Percentiles rank a stretch among this genome's conserved stretches.
phyloP scores from a whole-genome alignment of 1,140 invertebrate genomes.

The Aradophagus sp. region DNA sequence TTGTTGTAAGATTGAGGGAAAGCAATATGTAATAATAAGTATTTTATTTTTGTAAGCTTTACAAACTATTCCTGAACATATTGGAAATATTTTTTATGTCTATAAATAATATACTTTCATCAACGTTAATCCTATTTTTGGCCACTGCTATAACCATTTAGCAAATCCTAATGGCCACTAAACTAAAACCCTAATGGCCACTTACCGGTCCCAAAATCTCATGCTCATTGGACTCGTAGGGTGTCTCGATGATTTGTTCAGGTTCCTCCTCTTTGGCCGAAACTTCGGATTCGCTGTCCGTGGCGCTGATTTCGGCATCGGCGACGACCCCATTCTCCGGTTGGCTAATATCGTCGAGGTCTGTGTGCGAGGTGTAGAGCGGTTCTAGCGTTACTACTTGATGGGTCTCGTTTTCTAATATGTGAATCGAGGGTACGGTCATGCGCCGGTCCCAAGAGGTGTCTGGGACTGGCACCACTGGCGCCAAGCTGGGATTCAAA shows the following conservation, averaged over 20 bases:
- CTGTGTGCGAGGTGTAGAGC: conserved; percentile 69
- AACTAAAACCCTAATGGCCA: too few relatives aligned
- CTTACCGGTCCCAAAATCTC: conserved; percentile 83
- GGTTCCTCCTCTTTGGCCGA: conserved; percentile 76
- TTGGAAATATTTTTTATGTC: too few relatives aligned
- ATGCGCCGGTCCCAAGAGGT: conserved; percentile 55
- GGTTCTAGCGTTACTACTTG: conserved; percentile 72
- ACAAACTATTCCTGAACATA: too few relatives aligned
- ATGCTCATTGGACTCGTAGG: conserved; percentile 78
- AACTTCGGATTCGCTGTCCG: conserved; percentile 75
- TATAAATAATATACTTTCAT: too few relatives aligned
- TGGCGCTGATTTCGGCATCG: conserved; percentile 74
- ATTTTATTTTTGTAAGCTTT: too few relatives aligned
- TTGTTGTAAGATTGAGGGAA: too few relatives aligned
- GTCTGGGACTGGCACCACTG: conserved; percentile 22
- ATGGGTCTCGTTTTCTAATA: conserved; percentile 66
- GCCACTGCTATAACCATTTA: too few relatives aligned
- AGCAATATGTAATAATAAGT: too few relatives aligned
- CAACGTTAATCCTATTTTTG: too few relatives aligned
- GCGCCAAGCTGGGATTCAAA: conserved; percentile 16
- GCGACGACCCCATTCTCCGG: conserved; percentile 71
- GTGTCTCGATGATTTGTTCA: conserved; percentile 76
- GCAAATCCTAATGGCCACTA: too few relatives aligned
- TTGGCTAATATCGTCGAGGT: conserved; percentile 74
- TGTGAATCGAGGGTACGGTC: conserved; percentile 67